Conservation (phyloP, 37 sponge, comb jelly and placozoan genomes). For the Chondrosia reniformis region DNA sequence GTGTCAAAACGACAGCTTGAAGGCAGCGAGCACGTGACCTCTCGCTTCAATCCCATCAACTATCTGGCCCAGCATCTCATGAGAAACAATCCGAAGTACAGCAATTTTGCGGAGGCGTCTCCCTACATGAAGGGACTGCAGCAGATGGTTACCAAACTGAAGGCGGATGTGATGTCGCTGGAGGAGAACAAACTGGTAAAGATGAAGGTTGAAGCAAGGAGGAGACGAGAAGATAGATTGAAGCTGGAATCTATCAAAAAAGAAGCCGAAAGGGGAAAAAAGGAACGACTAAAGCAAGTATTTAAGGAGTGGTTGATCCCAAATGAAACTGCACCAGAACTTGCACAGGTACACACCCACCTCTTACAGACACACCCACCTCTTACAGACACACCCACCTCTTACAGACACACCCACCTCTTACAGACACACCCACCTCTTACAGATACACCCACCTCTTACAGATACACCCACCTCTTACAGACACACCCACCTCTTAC, state of each 20-base stretch:
- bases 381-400: neutral
- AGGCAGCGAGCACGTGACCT: conserved; percentile 12
- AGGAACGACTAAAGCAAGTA: conserved; percentile 4
- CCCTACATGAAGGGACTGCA: conserved; percentile 65
- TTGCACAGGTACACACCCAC: conserved; percentile 18
- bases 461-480: no score
- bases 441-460: neutral
- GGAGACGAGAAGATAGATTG: conserved; percentile 46
- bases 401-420: neutral
- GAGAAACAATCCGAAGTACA: conserved; percentile 91
- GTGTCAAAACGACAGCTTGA: conserved; percentile 41
- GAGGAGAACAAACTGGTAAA: conserved; percentile 52
- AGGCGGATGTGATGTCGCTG: conserved; percentile 17
- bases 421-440: no score
- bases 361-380: neutral
- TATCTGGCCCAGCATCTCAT: conserved; percentile 92
- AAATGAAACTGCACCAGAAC: neutral
- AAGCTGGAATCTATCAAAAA: conserved; percentile 13
- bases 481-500: neutral
- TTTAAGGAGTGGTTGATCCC: conserved; percentile 41
- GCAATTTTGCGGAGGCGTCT: conserved; percentile 58
- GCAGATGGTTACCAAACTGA: conserved; percentile 52
- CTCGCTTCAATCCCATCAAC: conserved; percentile 94
- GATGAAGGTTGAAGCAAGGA: conserved; percentile 40
- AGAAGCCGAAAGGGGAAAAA: conserved; percentile 27